Evolutionary conservation across 2,888 invertebrate genomes (phyloP).

Genomic region (Bhutanitis thaidina): DNA sequence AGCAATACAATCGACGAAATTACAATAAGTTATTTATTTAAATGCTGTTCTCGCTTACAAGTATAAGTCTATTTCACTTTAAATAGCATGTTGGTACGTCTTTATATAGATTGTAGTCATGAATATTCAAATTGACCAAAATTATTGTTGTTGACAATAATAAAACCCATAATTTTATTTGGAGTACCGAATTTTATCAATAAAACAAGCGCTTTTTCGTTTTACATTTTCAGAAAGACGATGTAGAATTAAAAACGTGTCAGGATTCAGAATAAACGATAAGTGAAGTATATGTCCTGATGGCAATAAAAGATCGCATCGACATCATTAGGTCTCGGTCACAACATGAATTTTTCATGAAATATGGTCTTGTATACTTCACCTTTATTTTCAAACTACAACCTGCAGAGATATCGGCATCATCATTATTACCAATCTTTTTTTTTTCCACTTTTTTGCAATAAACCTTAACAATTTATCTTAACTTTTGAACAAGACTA

Average conservation of each 20-base stretch:
- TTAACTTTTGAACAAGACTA: conserved; percentile 45
- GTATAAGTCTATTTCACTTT: too few species aligned
- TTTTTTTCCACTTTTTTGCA: conserved; percentile 52
- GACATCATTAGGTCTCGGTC: conserved; percentile 67
- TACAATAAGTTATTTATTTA: too few species aligned
- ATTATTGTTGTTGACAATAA: too few species aligned
- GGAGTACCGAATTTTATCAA: too few species aligned
- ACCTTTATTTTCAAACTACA: conserved; percentile 46
- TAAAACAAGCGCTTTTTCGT: too few species aligned
- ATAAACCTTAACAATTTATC: conserved; percentile 52
- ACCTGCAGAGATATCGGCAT: conserved; percentile 36
- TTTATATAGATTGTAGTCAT: too few species aligned
- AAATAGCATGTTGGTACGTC: too few species aligned
- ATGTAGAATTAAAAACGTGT: conserved; percentile 33
- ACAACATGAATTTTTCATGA: conserved; percentile 77
- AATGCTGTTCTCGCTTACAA: too few species aligned
- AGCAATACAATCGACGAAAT: too few species aligned
- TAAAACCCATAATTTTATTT: too few species aligned
- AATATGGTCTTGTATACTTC: conserved; percentile 59
- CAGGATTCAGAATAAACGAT: conserved; percentile 56
- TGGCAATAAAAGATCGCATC: conserved; percentile 70
- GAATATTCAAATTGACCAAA: too few species aligned
- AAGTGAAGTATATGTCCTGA: conserved; percentile 68
- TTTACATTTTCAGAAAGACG: neutral
- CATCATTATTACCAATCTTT: conserved; percentile 56